Evolutionary conservation across 2,797 vertebrate genomes (phyloP), one percentile per base, ranked within the genome.

Genomic region (Botia almorhae): DNA sequence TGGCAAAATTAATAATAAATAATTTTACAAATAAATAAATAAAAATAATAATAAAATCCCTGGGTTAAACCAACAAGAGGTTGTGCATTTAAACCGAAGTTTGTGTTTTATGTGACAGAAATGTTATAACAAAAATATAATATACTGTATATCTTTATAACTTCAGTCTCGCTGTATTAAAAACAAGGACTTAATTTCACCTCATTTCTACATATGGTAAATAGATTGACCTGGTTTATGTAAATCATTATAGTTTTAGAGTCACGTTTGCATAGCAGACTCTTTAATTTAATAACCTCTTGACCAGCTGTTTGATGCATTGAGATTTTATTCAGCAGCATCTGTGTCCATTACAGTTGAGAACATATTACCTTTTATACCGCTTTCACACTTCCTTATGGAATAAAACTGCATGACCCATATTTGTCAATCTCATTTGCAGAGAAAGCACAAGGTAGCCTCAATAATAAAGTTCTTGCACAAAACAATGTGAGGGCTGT

Each of bases 351-450:
- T 84, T 86, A 83, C 72, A 67, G 74, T 86, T 84, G 82, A 79
- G 78, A 77, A 82, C 80, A 72, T 80, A 86, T 85, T 85, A 84
- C 83, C 82, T 85, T 76, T 33, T 63, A 78, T 83, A 75, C 76
- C 81, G 50, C 83, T 82, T 85, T 80, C 81, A 73, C 81, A 84
- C 80, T 87, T 88, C 86, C 85, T 85, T 76, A 84, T 84, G 76
- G 74, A 85, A 83, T 85, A 82, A 81, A 85, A 81, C 76, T 67
- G 77, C 74, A 67, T 85, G 84, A 87, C 85, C 86, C 68, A 74
- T 78, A 86, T 81, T 87, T 87, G 85, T 86, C 84, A 85, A 85
- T 87, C 85, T 84, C 68, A 85, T 85, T 85, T 80, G 78, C 80
- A 84, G 82, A 53, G 85, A 87, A 64, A 64, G 84, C 78, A 43